Percentiles rank a stretch among this genome's conserved stretches.
phyloP scores from a whole-genome alignment of 92 coral and sea anemone genomes.

The Palythoa heliodiscus region DNA sequence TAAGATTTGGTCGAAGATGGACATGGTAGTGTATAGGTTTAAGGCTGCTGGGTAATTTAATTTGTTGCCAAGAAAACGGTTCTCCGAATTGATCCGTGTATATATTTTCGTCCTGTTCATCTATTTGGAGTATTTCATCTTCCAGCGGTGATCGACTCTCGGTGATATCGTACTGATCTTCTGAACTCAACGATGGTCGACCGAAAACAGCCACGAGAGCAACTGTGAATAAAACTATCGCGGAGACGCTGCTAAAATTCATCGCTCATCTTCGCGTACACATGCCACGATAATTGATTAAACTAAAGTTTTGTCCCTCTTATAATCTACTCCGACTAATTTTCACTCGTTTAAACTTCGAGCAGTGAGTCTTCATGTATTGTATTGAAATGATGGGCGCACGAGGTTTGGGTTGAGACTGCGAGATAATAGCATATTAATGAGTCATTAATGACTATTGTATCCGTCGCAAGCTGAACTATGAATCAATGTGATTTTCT shows the following conservation, averaged over 20 bases:
- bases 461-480: too few relatives aligned
- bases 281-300: slow-evolving; percentile 55
- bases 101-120: slow-evolving; percentile 8
- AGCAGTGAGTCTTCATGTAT: too few relatives aligned
- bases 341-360: slow-evolving; percentile 48
- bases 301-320: slow-evolving; percentile 39
- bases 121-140: slow-evolving; percentile 36
- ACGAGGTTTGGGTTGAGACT: too few relatives aligned
- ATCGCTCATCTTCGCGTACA: slow-evolving; percentile 66
- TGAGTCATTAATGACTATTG: too few relatives aligned
- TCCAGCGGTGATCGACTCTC: slow-evolving; percentile 57
- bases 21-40: slow-evolving; percentile 70
- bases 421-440: too few relatives aligned
- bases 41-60: slow-evolving; percentile 74
- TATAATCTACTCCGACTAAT: slow-evolving; percentile 52
- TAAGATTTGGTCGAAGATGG: slow-evolving; percentile 74
- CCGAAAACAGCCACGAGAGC: slow-evolving; percentile 73
- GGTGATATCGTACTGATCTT: slow-evolving; percentile 49
- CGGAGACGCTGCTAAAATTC: slow-evolving; percentile 63
- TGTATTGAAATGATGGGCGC: too few relatives aligned
- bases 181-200: slow-evolving; percentile 76
- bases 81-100: slow-evolving; percentile 41
- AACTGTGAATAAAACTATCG: slow-evolving; percentile 64
- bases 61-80: slow-evolving; percentile 48
- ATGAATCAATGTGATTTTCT: too few relatives aligned